phyloP scores from a whole-genome alignment of 2,113 vertebrate species.

The Crypturellus undulatus region DNA sequence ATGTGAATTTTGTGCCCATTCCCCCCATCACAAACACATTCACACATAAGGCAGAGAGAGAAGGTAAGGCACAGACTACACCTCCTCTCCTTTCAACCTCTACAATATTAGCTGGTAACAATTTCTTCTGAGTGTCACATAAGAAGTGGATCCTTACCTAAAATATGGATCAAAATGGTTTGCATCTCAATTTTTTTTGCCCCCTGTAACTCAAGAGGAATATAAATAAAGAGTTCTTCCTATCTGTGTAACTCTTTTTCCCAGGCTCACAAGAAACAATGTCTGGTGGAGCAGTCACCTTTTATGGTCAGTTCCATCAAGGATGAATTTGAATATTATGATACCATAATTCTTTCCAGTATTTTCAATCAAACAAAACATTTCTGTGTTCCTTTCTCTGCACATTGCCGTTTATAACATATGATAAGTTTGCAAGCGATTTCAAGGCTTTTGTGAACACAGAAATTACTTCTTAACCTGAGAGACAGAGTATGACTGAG shows the following conservation, averaged over 20 bases:
- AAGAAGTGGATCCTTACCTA: neutral
- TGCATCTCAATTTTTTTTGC: neutral
- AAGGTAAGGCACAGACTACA: neutral
- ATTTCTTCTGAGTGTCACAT: neutral
- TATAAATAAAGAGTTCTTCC: neutral
- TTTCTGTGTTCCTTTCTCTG: conserved; percentile 14
- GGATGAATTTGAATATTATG: conserved; percentile 40
- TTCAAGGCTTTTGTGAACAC: conserved; percentile 36
- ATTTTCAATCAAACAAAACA: conserved; percentile 53
- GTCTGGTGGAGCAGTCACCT: conserved; percentile 2
- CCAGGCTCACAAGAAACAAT: neutral
- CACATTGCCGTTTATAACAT: conserved; percentile 21
- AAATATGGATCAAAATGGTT: neutral
- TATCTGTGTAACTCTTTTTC: neutral
- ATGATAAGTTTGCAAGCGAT: conserved; percentile 43
- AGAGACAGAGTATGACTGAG: neutral
- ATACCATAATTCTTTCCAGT: conserved; percentile 31
- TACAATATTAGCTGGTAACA: neutral
- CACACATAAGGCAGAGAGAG: neutral
- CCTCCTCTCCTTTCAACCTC: neutral
- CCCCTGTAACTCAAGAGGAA: neutral
- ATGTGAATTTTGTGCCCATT: neutral
- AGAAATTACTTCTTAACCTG: conserved; percentile 39
- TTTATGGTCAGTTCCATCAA: conserved; percentile 9
- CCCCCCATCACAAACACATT: neutral